phyloP scores from a whole-genome alignment of 1,140 invertebrate genomes.

The Dreissena rostriformis region DNA sequence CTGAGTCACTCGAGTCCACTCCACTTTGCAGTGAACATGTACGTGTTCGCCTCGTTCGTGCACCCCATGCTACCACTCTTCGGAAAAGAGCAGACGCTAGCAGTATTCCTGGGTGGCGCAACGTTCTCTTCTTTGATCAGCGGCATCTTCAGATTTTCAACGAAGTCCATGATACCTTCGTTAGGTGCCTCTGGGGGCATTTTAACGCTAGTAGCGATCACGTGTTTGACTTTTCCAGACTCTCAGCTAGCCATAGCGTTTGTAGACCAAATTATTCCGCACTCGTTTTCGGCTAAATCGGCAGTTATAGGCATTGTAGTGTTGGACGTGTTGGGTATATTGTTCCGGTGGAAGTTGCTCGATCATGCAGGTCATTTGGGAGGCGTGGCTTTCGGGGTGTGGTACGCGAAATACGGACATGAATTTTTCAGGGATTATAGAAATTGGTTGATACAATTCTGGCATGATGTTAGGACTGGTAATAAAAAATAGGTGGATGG shows the following conservation, averaged over 20 bases:
- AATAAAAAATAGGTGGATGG: not conserved
- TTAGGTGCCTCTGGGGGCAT: constrained; percentile 91
- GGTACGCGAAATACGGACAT: constrained; percentile 29
- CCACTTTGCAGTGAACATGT: constrained; percentile 97
- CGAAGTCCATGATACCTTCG: constrained; percentile 27
- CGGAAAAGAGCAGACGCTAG: constrained; percentile 96
- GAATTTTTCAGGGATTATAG: constrained; percentile 8
- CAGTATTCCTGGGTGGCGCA: constrained; percentile 90
- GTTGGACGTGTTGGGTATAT: constrained; percentile 90
- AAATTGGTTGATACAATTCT: not conserved
- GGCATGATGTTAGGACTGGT: not conserved
- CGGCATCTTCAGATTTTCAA: constrained; percentile 37
- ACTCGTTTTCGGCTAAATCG: constrained; percentile 90
- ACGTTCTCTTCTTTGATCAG: constrained; percentile 81
- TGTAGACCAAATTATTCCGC: constrained; percentile 87
- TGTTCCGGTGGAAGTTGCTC: constrained; percentile 94
- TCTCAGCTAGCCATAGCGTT: constrained; percentile 94
- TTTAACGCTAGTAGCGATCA: constrained; percentile 92
- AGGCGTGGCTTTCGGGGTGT: constrained; percentile 95
- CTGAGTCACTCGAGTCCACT: constrained; percentile 95
- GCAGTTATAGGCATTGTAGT: constrained; percentile 93
- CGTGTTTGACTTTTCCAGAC: constrained; percentile 93
- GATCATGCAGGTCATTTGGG: constrained; percentile 99
- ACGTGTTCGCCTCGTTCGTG: constrained; percentile 93
- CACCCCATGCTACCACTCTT: constrained; percentile 86